Evolutionary conservation across 2,113 vertebrate genomes (phyloP), one percentile per base, ranked within the genome.

Genomic region (Scatophagus argus): DNA sequence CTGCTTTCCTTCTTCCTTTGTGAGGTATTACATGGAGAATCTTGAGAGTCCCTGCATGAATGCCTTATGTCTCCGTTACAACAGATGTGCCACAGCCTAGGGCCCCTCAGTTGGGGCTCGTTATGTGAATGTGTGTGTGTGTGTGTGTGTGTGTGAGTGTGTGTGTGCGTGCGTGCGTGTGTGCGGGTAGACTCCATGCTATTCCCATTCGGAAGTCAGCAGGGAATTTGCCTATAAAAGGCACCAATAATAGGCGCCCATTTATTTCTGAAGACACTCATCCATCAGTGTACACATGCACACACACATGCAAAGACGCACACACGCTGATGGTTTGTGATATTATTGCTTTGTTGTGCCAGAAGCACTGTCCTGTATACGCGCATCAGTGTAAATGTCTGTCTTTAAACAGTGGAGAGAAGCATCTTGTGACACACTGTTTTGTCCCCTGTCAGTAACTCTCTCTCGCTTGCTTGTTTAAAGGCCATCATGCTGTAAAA

Each of bases 11-110:
- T 36, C 65, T 67, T 64, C 39, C 54, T 76, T 66, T 73, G 68
- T 83, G 67, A 41, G 46, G 23, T 71, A 51, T 32, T 85, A 36
- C 61, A 61, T 36, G 76, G 56, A 62, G 72, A 74, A 71, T 75
- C 66, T 90, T 82, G 77, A 84, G 81, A 82, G 82, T 77, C 77
- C 76, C 80, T 81, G 78, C 84, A 77, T 91, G 85, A 89, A 89
- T 79, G 82, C 74, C 81, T 87, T 76, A 80, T 77, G 74, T 82
- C 87, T 91, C 64, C 59, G 73, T 73, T 77, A 85, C 84, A 88
- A 69, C 88, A 93, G 89, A 92, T 92, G 90, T 86, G 86, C 84
- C 76, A 83, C 83, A 89, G 92, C 91, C 89, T 84, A 41, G 65
- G 84, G 87, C 90, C 83, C 44, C 67, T 23, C 58, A 61, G 80